Percentiles rank a stretch among this genome's conserved stretches.
Evolutionary conservation across 2,888 invertebrate species (phyloP).

Genomic region (Patella caerulea): DNA sequence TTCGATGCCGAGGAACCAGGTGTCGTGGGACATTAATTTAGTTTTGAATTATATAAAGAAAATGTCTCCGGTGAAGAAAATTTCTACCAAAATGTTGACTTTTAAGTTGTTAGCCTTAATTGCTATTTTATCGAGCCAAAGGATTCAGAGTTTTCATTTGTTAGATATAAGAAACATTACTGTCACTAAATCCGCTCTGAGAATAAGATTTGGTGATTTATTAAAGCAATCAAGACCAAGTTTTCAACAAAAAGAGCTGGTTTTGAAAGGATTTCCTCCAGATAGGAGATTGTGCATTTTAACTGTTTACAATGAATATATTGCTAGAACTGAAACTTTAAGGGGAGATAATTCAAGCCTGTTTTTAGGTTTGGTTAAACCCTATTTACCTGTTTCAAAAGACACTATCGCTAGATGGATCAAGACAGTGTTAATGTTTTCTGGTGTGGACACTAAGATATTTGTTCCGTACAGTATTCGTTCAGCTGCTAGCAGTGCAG

Average conservation of each 20-base stretch:
- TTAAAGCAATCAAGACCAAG: neutral
- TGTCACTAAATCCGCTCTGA: neutral
- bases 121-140: constrained; percentile 21
- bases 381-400: no score
- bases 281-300: no score
- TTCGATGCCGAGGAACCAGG: constrained; percentile 15
- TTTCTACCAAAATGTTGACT: constrained; percentile 13
- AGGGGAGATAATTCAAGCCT: neutral
- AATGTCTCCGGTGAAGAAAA: constrained; percentile 9
- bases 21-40: constrained; percentile 15
- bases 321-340: no score
- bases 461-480: neutral
- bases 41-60: constrained; percentile 18
- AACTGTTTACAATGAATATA: no score
- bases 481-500: neutral
- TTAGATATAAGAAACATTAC: constrained; percentile 16
- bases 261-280: no score
- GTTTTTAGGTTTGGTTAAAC: no score
- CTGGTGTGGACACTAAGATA: no score
- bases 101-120: constrained; percentile 9
- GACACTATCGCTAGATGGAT: no score
- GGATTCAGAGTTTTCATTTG: constrained; percentile 13
- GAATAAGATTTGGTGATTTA: neutral
- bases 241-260: neutral
- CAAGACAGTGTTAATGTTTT: no score